Evolutionary conservation across 2,797 vertebrate species (phyloP).

Genomic region (Falco biarmicus): DNA sequence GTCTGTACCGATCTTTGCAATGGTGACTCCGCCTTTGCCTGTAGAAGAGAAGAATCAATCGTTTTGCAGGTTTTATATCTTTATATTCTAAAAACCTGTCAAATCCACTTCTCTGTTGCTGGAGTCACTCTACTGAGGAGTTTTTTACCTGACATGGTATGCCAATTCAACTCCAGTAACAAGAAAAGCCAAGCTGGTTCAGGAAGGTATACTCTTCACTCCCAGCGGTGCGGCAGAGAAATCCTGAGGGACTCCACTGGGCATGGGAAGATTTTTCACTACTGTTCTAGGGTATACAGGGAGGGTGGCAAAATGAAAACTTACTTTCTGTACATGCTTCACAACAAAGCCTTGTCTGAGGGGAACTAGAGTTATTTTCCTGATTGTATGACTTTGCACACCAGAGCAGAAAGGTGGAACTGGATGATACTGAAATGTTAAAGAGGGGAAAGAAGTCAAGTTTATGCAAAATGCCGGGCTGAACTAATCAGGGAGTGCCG

Average conservation of each 20-base stretch:
- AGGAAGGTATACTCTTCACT: background rate
- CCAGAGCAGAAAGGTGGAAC: background rate
- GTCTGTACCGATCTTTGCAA: background rate
- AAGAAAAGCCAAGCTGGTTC: background rate
- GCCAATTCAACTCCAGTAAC: background rate
- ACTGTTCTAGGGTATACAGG: background rate
- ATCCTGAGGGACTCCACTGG: background rate
- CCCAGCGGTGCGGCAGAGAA: fast-evolving
- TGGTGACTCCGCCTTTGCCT: background rate
- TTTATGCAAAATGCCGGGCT: background rate
- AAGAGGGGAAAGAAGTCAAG: background rate
- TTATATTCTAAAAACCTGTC: background rate
- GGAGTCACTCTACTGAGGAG: background rate
- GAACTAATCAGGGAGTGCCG: background rate
- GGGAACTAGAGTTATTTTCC: background rate
- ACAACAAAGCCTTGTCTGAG: background rate
- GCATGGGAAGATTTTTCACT: background rate
- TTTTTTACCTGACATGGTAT: background rate
- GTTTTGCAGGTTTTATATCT: background rate
- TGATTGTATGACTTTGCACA: background rate
- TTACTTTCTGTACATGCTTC: background rate
- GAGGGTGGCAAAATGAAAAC: fast-evolving
- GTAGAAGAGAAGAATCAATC: background rate
- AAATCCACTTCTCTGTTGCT: background rate
- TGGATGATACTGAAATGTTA: background rate